Percentiles rank a stretch among this genome's conserved stretches.
Conservation (phyloP, 2,888 invertebrate genomes). For the Oxystoma pomonae region DNA sequence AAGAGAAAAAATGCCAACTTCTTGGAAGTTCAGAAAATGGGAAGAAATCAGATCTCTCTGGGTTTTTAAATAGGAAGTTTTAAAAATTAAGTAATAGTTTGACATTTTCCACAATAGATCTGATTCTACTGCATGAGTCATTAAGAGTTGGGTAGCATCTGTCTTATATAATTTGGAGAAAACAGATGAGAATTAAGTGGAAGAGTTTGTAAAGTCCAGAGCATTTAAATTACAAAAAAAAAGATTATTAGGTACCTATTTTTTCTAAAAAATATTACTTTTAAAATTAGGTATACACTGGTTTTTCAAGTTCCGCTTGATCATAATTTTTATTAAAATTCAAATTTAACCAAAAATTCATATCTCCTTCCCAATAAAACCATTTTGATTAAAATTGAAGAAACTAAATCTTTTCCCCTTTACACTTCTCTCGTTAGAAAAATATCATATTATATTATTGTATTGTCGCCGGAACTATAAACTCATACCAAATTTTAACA, state of each 20-base stretch:
- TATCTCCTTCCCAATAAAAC: too few species aligned
- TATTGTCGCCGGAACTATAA: too few species aligned
- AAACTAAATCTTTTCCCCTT: too few species aligned
- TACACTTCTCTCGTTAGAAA: too few species aligned
- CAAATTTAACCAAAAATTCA: too few species aligned
- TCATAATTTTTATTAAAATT: too few species aligned
- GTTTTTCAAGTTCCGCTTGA: not conserved
- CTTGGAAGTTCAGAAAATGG: not conserved
- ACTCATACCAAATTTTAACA: too few species aligned
- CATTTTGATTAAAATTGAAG: too few species aligned
- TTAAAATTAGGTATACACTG: not conserved
- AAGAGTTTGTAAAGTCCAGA: not conserved
- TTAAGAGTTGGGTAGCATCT: not conserved
- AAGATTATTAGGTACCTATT: slow-evolving; percentile 8
- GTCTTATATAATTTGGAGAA: too few species aligned
- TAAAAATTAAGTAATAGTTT: not conserved
- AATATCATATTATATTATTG: too few species aligned
- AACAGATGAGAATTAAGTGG: too few species aligned
- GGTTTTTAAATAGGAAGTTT: not conserved
- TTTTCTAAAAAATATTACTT: slow-evolving; percentile 4
- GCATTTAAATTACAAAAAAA: not conserved
- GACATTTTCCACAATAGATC: not conserved
- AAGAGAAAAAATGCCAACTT: not conserved
- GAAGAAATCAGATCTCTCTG: not conserved
- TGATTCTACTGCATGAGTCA: not conserved